phyloP scores from a whole-genome alignment of 2,797 vertebrate species.

The Nannoperca obscura region DNA sequence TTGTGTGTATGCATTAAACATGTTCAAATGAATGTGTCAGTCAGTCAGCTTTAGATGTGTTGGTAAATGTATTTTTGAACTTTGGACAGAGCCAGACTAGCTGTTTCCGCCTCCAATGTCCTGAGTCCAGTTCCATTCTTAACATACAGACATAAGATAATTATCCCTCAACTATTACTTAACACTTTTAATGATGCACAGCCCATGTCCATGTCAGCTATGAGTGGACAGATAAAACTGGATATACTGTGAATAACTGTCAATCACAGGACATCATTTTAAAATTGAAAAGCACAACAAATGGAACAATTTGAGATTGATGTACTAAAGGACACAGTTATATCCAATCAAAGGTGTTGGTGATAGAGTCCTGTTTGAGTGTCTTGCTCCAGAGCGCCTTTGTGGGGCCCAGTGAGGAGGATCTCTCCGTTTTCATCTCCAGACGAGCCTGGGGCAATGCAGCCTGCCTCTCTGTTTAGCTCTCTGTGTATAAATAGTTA shows the following conservation, averaged over 20 bases:
- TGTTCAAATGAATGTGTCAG: too few species aligned
- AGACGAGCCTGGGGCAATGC: conserved; percentile 37
- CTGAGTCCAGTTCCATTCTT: not conserved
- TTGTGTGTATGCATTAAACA: too few species aligned
- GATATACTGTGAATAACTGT: not conserved
- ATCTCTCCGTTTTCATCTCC: conserved; percentile 38
- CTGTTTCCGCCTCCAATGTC: not conserved
- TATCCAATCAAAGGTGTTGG: not conserved
- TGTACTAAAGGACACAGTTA: not conserved
- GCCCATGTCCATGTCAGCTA: not conserved
- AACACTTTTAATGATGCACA: not conserved
- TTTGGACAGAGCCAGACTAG: not conserved
- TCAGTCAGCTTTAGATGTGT: not conserved
- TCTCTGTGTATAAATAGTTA: conserved; percentile 62
- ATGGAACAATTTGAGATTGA: not conserved
- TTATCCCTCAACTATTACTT: not conserved
- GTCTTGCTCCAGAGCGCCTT: conserved; percentile 21
- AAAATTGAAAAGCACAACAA: not conserved
- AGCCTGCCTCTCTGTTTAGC: conserved; percentile 71
- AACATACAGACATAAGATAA: not conserved
- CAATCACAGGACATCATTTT: not conserved
- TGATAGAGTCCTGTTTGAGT: conserved; percentile 2
- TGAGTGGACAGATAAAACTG: not conserved
- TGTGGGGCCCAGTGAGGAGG: conserved; percentile 19
- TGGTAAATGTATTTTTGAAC: not conserved